Conservation (phyloP, 2,113 vertebrate genomes). For the Myiozetetes cayanensis region DNA sequence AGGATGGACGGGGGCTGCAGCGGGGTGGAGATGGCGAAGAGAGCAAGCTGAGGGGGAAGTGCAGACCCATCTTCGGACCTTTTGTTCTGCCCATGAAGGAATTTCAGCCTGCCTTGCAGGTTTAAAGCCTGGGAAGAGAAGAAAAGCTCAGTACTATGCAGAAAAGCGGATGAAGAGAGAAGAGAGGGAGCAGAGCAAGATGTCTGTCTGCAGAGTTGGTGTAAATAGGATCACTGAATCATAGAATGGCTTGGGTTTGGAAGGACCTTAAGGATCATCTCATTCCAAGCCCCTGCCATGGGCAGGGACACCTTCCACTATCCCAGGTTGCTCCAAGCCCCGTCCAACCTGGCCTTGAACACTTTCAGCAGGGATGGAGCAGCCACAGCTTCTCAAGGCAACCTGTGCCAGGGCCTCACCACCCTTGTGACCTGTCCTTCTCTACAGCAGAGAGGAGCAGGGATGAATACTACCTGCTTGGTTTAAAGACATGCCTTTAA, state of each 20-base stretch:
- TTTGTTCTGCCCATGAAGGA: conserved; percentile 75
- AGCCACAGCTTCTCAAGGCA: background rate
- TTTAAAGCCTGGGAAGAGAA: conserved; percentile 69
- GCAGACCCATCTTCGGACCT: conserved; percentile 64
- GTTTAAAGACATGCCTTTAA: background rate
- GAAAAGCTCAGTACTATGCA: background rate
- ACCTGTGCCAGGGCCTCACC: background rate
- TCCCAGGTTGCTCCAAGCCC: background rate
- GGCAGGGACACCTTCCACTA: background rate
- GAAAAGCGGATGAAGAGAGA: background rate
- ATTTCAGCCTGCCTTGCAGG: conserved; percentile 79
- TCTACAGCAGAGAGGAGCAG: background rate
- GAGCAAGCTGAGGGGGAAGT: conserved; percentile 67
- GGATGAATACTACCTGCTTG: background rate
- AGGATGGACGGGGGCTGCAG: conserved; percentile 76
- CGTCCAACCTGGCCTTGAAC: background rate
- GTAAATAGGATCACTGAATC: background rate
- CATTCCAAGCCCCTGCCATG: background rate
- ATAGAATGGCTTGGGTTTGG: background rate
- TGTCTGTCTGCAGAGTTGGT: background rate
- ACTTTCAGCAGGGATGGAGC: background rate
- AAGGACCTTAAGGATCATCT: background rate
- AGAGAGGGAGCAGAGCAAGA: background rate
- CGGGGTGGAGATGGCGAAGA: conserved; percentile 79
- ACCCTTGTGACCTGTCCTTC: background rate